Conservation (phyloP, 2,888 invertebrate species). For the Scaptomyza flava region DNA sequence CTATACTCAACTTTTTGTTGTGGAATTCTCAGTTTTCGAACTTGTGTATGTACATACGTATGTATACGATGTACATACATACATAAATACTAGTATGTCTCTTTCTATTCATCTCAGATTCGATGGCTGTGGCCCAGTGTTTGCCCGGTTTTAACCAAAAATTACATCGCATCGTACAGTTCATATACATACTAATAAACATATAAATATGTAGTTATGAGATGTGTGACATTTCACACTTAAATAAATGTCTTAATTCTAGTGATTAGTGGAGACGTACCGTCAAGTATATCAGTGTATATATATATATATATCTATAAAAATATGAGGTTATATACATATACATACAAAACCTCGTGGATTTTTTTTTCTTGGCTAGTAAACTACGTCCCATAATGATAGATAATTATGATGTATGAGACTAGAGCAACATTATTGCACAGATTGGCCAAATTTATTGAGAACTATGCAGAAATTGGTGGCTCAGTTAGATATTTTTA, state of each 20-base stretch:
- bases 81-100: not conserved
- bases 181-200: slow-evolving; percentile 3
- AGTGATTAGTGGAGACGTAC: slow-evolving; percentile 24
- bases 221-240: slow-evolving; percentile 12
- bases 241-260: slow-evolving; percentile 4
- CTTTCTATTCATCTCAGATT: slow-evolving; percentile 30
- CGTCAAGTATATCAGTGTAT: slow-evolving; percentile 63
- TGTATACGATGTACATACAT: not conserved
- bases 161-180: slow-evolving; percentile 31
- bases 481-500: slow-evolving; percentile 36
- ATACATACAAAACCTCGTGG: slow-evolving; percentile 21
- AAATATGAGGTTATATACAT: slow-evolving; percentile 35
- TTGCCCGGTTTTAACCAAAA: slow-evolving; percentile 60
- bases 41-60: slow-evolving; percentile 3
- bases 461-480: slow-evolving; percentile 24
- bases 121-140: slow-evolving; percentile 37
- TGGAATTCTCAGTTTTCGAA: not conserved
- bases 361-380: slow-evolving; percentile 49
- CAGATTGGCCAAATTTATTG: slow-evolving; percentile 63
- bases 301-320: slow-evolving; percentile 36
- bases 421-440: slow-evolving; percentile 52
- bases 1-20: slow-evolving; percentile 1
- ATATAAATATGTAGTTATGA: slow-evolving; percentile 13
- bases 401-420: slow-evolving; percentile 14
- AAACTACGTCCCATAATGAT: slow-evolving; percentile 51